Evolutionary conservation across 2,113 vertebrate species (phyloP), one percentile per base, ranked within the genome.

Genomic region (Cephalopterus ornatus): DNA sequence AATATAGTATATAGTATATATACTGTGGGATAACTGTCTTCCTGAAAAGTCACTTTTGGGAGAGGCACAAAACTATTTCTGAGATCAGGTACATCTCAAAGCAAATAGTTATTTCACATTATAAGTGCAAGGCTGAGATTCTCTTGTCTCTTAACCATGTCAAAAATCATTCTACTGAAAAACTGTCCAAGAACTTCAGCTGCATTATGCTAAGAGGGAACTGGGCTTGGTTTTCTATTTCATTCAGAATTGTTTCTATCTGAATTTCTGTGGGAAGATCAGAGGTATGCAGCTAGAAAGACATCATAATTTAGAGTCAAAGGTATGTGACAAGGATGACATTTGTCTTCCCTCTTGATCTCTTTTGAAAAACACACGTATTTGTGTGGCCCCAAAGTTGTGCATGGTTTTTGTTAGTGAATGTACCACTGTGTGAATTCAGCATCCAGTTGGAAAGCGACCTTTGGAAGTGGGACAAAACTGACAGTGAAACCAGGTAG

Each of bases 401-500:
- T 20, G 20, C 20, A 56, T 47, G 33, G 35, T 91, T 96, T 88
- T 95, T 96, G 94, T 89, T 9, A 68, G 49, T 9, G 17, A 7
- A 14, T 83, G 15, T 72, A 21, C 59, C 88, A 93, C 33, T 73
- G 92, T 89, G 83, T 30, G 67, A 89, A 11, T 58, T 84, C 52
- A 58, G 63, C 2, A 42, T 23, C 35, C 33, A 10, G 4, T 73
- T 52, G 65, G 77, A 93, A 96, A 41, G 10, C 81, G 16, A 55
- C 42, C 14, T 97, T 96, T 92, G 94, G 79, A 24, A 58, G 37
- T 63, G 86, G 93, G 42, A 97, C 75, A 66, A 30, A 32, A 30
- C 35, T 97, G 61, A 22, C 1, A 15, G 94, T 96, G 74, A 88
- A 88, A 78, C 70, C 93, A 88, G 95, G 89, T 82, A 82, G 49